phyloP scores from a whole-genome alignment of 2,888 invertebrate species.

The Ditula angustiorana region DNA sequence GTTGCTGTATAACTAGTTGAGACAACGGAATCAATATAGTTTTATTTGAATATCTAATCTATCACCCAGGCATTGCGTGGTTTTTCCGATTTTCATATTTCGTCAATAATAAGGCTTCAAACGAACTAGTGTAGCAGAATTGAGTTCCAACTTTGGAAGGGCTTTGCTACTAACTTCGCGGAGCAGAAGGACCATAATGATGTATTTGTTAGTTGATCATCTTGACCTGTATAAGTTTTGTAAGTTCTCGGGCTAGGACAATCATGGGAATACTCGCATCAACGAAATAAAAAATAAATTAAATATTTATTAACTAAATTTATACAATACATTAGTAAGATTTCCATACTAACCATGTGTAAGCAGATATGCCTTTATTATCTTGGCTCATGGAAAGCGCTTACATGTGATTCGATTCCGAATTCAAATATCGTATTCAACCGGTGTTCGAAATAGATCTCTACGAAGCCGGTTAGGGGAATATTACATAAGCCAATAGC shows the following conservation, averaged over 20 bases:
- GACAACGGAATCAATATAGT: no score
- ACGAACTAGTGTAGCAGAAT: background rate
- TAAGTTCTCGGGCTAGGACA: background rate
- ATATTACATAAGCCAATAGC: slow-evolving; percentile 10
- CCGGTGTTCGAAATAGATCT: slow-evolving; percentile 16
- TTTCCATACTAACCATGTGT: background rate
- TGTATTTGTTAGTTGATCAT: background rate
- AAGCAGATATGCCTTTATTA: slow-evolving; percentile 10
- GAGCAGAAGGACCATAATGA: background rate
- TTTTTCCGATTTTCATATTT: slow-evolving; percentile 7
- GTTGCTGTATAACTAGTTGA: no score
- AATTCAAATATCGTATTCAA: slow-evolving; percentile 19
- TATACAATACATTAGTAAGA: background rate
- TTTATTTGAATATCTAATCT: no score
- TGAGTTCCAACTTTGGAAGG: slow-evolving; percentile 1
- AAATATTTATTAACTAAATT: background rate
- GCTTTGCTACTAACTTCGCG: background rate
- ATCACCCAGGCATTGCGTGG: no score
- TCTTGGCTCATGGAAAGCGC: slow-evolving; percentile 11
- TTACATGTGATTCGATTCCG: slow-evolving; percentile 13
- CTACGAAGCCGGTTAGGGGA: background rate
- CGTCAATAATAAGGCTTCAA: background rate
- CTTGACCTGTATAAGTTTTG: background rate
- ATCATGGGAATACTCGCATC: background rate
- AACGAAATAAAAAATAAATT: background rate